Conservation (phyloP, 2,888 invertebrate genomes). For the Thalpophila matura region DNA sequence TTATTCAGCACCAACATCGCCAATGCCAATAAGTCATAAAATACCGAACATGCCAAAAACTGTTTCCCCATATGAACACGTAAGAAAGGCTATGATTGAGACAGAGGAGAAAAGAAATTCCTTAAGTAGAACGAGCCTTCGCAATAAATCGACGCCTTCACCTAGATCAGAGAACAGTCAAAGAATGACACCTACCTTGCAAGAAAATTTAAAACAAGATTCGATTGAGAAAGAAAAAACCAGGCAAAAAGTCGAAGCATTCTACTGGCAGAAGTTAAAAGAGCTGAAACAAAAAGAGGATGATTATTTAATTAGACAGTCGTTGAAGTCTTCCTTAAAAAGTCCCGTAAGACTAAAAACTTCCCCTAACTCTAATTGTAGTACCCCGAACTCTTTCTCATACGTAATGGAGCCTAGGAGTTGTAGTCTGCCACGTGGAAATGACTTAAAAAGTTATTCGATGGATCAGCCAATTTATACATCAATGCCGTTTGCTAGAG, state of each 20-base stretch:
- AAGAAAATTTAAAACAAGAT: slow-evolving; percentile 60
- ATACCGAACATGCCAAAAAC: slow-evolving; percentile 85
- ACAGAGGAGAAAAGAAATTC: slow-evolving; percentile 83
- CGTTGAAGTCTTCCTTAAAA: slow-evolving; percentile 63
- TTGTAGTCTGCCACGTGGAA: slow-evolving; percentile 79
- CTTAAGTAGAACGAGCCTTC: slow-evolving; percentile 70
- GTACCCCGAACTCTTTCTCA: slow-evolving; percentile 74
- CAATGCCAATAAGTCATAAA: slow-evolving; percentile 79
- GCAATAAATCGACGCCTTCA: slow-evolving; percentile 72
- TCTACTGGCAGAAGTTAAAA: slow-evolving; percentile 93
- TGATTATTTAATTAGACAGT: slow-evolving; percentile 83
- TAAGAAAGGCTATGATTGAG: slow-evolving; percentile 83
- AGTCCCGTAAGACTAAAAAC: slow-evolving; percentile 61
- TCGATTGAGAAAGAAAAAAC: slow-evolving; percentile 88
- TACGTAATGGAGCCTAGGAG: slow-evolving; percentile 73
- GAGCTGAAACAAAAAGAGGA: slow-evolving; percentile 92
- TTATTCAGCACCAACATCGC: slow-evolving; percentile 87
- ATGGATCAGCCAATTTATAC: slow-evolving; percentile 71
- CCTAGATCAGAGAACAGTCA: slow-evolving; percentile 64
- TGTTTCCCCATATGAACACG: slow-evolving; percentile 83
- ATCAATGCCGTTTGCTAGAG: slow-evolving; percentile 75
- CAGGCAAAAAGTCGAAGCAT: slow-evolving; percentile 91
- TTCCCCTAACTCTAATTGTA: slow-evolving; percentile 70
- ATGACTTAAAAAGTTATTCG: slow-evolving; percentile 68
- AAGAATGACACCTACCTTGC: slow-evolving; percentile 56